A percentile compares a stretch with the other conserved stretches of the same genome.
Conservation (phyloP, 2,888 invertebrate species). For the Polyommatus iphigenia region DNA sequence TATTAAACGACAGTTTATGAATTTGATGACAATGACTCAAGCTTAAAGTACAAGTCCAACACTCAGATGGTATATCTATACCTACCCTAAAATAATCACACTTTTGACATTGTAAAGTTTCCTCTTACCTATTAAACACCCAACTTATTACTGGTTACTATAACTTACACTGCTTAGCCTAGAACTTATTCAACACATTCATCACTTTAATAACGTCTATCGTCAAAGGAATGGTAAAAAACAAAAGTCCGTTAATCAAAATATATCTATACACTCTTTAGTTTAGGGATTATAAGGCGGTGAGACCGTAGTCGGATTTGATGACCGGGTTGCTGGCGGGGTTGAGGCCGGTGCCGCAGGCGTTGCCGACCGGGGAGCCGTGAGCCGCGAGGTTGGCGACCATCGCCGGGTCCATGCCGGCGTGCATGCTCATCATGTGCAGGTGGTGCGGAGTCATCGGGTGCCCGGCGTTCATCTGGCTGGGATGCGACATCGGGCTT, state of each 20-base stretch:
- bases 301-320: conserved; percentile 93
- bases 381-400: conserved; percentile 74
- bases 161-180: conserved; percentile 70
- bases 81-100: conserved; percentile 78
- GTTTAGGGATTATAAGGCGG: conserved; percentile 81
- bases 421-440: conserved; percentile 75
- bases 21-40: conserved; percentile 67
- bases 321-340: conserved; percentile 81
- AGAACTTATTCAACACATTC: conserved; percentile 56
- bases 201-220: conserved; percentile 27
- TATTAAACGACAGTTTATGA: background rate
- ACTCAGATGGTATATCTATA: conserved; percentile 57
- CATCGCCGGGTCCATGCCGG: conserved; percentile 73
- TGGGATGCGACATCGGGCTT: conserved; percentile 75
- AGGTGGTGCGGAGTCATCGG: conserved; percentile 78
- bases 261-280: conserved; percentile 68
- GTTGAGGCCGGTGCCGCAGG: conserved; percentile 70
- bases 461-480: conserved; percentile 76
- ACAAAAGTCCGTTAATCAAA: conserved; percentile 68
- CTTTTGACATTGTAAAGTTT: conserved; percentile 80
- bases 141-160: conserved; percentile 70
- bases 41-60: conserved; percentile 67
- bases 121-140: conserved; percentile 74
- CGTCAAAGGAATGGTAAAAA: conserved; percentile 73
- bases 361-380: conserved; percentile 77